Base-by-base conservation (phyloP, 2,113 vertebrate genomes). In the Gobius niger region DNA sequence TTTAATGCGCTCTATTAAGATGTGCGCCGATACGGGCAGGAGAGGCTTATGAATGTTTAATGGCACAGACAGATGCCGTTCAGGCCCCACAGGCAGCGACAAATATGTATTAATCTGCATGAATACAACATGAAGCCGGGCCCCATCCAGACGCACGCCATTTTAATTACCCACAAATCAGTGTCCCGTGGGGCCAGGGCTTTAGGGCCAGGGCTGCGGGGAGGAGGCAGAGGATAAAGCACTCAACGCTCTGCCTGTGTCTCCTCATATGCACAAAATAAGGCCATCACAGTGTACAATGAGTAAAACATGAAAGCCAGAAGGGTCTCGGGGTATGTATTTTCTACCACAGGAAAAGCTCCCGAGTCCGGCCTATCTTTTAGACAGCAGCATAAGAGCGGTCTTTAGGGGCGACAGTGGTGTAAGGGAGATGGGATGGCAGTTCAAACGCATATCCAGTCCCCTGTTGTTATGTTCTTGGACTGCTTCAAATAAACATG, bases 101-200 rank as follows among this genome's bases (percentile, higher is more conserved):
- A 92, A 91, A 92, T 92, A 92, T 91, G 89, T 91, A 91, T 92
- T 92, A 91, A 92, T 92, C 88, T 91, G 84, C 87, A 92, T 89
- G 89, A 92, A 92, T 90, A 92, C 89, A 91, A 91, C 88, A 92
- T 91, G 86, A 92, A 88, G 88, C 82, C 85, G 86, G 52, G 89
- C 84, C 72, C 44, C 81, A 75, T 80, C 84, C 91, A 89, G 78
- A 80, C 85, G 87, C 87, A 85, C 85, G 78, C 74, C 41, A 79
- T 89, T 89, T 89, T 92, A 91, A 92, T 92, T 92, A 92, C 87
- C 89, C 72, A 47, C 83, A 84, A 90, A 88, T 89, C 87, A 85
- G 77, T 91, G 87, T 87, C 82, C 79, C 85, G 73, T 69, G 60
- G 73, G 83, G 67, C 53, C 65, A 69, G 87, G 62, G 53, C 19